Evolutionary conservation across 2,113 vertebrate species (phyloP), one percentile per base, ranked within the genome.

Genomic region (Entosphenus tridentatus): DNA sequence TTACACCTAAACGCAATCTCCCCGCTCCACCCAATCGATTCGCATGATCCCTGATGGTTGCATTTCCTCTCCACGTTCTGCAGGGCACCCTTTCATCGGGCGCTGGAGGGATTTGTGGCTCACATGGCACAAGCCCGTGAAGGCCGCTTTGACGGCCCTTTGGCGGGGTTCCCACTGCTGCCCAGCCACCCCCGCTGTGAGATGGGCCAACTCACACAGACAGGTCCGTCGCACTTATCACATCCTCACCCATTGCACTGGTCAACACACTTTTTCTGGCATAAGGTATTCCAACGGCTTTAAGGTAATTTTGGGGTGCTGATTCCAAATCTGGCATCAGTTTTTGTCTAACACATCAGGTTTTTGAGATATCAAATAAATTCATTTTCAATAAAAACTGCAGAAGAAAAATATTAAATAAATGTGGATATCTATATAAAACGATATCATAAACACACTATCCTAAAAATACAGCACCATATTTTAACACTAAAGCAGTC

Each of bases 191-290:
- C 78, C 3, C 57, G 78, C 57, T 98, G 93, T 57, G 93, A 98
- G 76, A 88, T 88, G 82, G 92, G 93, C 58, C 88, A 96, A 69
- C 88, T 98, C 65, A 96, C 92, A 0, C 92, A 98, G 80, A 95
- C 88, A 80, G 93, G 93, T 96, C 73, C 10, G 62, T 39, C 6
- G 62, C 62, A 11, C 21, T 65, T 65, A 65, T 9, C 62, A 16
- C 21, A 18, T 65, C 62, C n/a, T 65, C 62, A 65, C 10, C 39
- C 39, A 39, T 39, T 18, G 18, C 18, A 18, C 18, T 18, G 18
- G 18, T 18, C 18, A 18, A 18, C 18, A 11, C 21, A 56, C 39
- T 21, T 21, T 69, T 18, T 2, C 18, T 18, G 18, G 18, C 18
- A 18, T 18, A 18, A 18, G 18, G 18, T 18, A 18, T 18, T 18